Percentiles rank a stretch among this genome's conserved stretches.
phyloP scores from a whole-genome alignment of 2,888 invertebrate genomes.

The Drosophila melanosoma region DNA sequence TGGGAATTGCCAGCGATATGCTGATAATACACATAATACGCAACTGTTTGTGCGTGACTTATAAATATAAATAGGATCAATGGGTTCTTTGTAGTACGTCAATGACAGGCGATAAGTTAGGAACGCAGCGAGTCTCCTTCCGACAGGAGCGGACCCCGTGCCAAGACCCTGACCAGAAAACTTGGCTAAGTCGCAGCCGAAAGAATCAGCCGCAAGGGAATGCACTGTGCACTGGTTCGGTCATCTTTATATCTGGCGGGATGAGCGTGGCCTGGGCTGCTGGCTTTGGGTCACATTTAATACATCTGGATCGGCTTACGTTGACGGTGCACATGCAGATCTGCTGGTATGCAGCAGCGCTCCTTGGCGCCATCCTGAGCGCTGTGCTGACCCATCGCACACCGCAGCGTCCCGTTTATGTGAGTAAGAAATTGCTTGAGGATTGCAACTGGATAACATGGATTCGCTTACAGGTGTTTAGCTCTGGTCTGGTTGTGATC shows the following conservation, averaged over 20 bases:
- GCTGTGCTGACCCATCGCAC: slow-evolving; percentile 64
- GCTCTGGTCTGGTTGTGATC: slow-evolving; percentile 68
- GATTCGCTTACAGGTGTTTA: slow-evolving; percentile 54
- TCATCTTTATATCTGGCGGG: slow-evolving; percentile 79
- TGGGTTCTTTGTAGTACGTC: slow-evolving; percentile 35
- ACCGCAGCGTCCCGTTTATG: slow-evolving; percentile 70
- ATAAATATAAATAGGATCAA: slow-evolving; percentile 56
- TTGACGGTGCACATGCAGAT: slow-evolving; percentile 59
- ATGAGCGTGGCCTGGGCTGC: slow-evolving; percentile 79
- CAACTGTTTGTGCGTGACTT: slow-evolving; percentile 33
- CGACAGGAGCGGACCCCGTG: slow-evolving; percentile 30
- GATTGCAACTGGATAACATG: not conserved
- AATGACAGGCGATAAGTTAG: slow-evolving; percentile 59
- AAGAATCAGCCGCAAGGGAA: slow-evolving; percentile 77
- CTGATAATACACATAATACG: slow-evolving; percentile 51
- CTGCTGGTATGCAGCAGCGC: slow-evolving; percentile 77
- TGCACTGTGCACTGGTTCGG: slow-evolving; percentile 62
- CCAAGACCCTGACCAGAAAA: slow-evolving; percentile 13
- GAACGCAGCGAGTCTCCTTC: slow-evolving; percentile 39
- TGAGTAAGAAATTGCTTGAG: slow-evolving; percentile 47
- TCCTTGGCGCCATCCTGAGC: slow-evolving; percentile 74
- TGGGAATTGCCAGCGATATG: slow-evolving; percentile 61
- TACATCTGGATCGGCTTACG: slow-evolving; percentile 47
- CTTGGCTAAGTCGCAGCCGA: slow-evolving; percentile 47
- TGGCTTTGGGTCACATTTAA: slow-evolving; percentile 70